These are phyloP conservation scores for Epicampocera succincta DNA, from an alignment of 2,888 invertebrate genomes.

Conservation along the genomic window DNA sequence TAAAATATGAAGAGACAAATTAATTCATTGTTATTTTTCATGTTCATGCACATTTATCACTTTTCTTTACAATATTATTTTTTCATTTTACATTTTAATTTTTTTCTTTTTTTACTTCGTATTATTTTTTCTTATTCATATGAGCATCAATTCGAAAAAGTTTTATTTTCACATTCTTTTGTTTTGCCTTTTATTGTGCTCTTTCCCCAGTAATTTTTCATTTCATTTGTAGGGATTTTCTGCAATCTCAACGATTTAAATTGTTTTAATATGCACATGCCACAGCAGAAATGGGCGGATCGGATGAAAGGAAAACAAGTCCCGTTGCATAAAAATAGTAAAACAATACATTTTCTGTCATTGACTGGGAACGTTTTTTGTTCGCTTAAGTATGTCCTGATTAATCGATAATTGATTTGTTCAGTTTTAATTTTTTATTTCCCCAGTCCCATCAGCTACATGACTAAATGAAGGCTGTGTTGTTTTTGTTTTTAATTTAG, in stretches of 20 bases:
- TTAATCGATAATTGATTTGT: too few species aligned
- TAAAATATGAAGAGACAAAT: constrained; percentile 60
- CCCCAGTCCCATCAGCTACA: too few species aligned
- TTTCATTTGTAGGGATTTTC: constrained; percentile 58
- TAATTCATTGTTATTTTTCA: constrained; percentile 65
- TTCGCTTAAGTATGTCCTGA: too few species aligned
- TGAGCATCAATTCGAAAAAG: constrained; percentile 35
- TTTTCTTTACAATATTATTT: constrained; percentile 4
- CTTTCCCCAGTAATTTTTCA: constrained; percentile 47
- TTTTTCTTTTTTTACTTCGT: background rate
- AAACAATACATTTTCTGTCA: too few species aligned
- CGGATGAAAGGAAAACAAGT: constrained; percentile 1
- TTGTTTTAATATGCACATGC: constrained; percentile 51
- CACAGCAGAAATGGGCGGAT: background rate
- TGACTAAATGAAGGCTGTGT: too few species aligned
- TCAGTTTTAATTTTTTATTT: too few species aligned
- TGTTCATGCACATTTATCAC: constrained; percentile 58
- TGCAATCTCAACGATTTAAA: constrained; percentile 62
- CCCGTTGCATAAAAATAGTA: background rate
- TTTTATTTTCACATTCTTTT: constrained; percentile 27
- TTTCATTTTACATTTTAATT: background rate
- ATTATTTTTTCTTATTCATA: constrained; percentile 36
- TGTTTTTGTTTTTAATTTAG: too few species aligned
- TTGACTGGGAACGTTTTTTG: too few species aligned
- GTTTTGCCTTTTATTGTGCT: constrained; percentile 23